Evolutionary conservation across 2,797 vertebrate genomes (phyloP).

Genomic region (Enteromius viviparus): DNA sequence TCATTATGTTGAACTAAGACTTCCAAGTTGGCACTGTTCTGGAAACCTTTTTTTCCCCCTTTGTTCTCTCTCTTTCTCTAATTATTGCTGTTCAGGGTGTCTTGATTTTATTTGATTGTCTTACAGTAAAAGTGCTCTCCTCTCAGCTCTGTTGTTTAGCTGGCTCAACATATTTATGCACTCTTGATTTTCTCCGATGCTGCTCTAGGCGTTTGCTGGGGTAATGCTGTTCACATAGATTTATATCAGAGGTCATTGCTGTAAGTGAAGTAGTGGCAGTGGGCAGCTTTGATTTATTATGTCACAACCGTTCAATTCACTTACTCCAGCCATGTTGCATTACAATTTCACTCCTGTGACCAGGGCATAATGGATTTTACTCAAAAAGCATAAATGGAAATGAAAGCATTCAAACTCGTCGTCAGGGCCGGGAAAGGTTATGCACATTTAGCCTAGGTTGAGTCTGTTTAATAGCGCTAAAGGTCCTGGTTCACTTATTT

Average conservation of each 20-base stretch:
- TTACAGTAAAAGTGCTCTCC: not conserved
- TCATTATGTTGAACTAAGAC: not conserved
- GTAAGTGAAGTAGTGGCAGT: slow-evolving; percentile 9
- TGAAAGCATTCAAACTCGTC: not conserved
- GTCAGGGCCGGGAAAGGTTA: not conserved
- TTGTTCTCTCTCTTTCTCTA: not conserved
- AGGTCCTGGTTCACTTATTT: not conserved
- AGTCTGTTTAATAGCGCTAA: not conserved
- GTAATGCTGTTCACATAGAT: slow-evolving; percentile 39
- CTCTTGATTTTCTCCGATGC: slow-evolving; percentile 15
- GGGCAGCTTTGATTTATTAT: slow-evolving; percentile 39
- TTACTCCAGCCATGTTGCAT: not conserved
- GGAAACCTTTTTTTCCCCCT: not conserved
- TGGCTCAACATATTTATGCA: slow-evolving; percentile 32
- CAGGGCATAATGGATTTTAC: not conserved
- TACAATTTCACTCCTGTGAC: slow-evolving; percentile 17
- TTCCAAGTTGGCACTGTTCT: not conserved
- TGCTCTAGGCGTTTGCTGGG: slow-evolving; percentile 26
- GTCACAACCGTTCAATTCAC: slow-evolving; percentile 4
- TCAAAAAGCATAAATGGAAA: not conserved
- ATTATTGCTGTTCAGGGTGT: not conserved
- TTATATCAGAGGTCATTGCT: slow-evolving; percentile 20
- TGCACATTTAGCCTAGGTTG: not conserved
- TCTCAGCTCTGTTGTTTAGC: slow-evolving; percentile 13
- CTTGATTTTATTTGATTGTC: slow-evolving; percentile 17